Evolutionary conservation across 2,113 vertebrate genomes (phyloP).

Genomic region (Ifrita kowaldi): DNA sequence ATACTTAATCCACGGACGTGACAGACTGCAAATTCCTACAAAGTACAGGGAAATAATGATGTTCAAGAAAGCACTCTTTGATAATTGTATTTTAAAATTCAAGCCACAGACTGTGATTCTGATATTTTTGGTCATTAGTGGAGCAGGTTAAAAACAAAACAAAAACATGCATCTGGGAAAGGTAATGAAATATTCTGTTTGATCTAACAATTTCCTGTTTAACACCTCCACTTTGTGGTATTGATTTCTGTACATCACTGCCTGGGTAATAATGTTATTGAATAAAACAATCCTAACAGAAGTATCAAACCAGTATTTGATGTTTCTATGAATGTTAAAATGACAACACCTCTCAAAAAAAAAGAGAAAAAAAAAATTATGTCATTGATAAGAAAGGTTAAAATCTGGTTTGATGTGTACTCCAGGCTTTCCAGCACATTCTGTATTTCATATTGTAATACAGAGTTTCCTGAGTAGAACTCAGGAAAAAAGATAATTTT

Average conservation of each 20-base stretch:
- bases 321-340: neutral
- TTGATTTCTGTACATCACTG: neutral
- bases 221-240: slow-evolving; percentile 16
- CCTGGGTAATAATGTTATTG: neutral
- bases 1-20: neutral
- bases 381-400: neutral
- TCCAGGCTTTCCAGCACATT: neutral
- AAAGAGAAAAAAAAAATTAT: too few relatives aligned
- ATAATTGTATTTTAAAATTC: slow-evolving; percentile 20
- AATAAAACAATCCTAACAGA: neutral
- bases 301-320: neutral
- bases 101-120: neutral
- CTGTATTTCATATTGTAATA: neutral
- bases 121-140: slow-evolving; percentile 22
- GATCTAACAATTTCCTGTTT: slow-evolving; percentile 15
- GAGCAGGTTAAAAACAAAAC: slow-evolving; percentile 39
- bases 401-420: neutral
- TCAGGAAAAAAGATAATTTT: neutral
- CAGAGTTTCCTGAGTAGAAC: neutral
- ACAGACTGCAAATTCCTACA: neutral
- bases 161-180: slow-evolving; percentile 17
- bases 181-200: slow-evolving; percentile 37
- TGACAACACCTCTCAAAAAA: neutral
- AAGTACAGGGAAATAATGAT: neutral
- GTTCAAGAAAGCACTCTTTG: neutral